A percentile compares a stretch with the other conserved stretches of the same genome.
Conservation (phyloP, 2,888 invertebrate genomes). For the Clostera curtula region DNA sequence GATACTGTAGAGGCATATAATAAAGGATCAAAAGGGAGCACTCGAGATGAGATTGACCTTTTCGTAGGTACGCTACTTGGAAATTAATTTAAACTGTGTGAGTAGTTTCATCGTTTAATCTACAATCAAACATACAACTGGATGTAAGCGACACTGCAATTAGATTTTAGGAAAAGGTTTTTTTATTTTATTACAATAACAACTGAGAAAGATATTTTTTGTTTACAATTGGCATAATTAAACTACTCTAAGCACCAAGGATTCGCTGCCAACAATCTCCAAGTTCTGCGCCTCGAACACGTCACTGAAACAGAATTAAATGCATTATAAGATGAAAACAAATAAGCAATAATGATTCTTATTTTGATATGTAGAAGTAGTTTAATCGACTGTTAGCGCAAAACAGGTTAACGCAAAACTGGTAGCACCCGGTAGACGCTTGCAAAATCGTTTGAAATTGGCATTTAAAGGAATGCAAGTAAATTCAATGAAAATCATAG, state of each 20-base stretch:
- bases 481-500: too few relatives aligned
- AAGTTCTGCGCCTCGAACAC: slow-evolving; percentile 37
- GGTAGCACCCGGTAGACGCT: too few relatives aligned
- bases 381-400: too few relatives aligned
- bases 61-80: slow-evolving; percentile 16
- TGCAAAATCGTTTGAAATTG: too few relatives aligned
- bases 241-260: slow-evolving; percentile 50
- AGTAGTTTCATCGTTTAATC: neutral
- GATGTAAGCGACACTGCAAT: too few relatives aligned
- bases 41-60: slow-evolving; percentile 6
- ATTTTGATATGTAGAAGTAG: too few relatives aligned
- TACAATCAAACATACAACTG: too few relatives aligned
- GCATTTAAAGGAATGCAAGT: too few relatives aligned
- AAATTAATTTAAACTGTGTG: slow-evolving; percentile 10
- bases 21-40: slow-evolving; percentile 11
- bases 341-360: too few relatives aligned
- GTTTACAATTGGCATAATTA: slow-evolving; percentile 14
- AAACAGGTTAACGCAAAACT: too few relatives aligned
- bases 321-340: slow-evolving; percentile 5
- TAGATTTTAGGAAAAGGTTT: neutral
- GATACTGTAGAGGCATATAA: slow-evolving; percentile 9
- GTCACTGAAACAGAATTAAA: slow-evolving; percentile 45
- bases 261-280: slow-evolving; percentile 47
- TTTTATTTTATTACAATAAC: slow-evolving; percentile 2
- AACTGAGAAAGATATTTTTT: neutral